A percentile compares a stretch with the other conserved stretches of the same genome.
phyloP scores from a whole-genome alignment of 1,140 invertebrate species.

The Leucophenga varia region DNA sequence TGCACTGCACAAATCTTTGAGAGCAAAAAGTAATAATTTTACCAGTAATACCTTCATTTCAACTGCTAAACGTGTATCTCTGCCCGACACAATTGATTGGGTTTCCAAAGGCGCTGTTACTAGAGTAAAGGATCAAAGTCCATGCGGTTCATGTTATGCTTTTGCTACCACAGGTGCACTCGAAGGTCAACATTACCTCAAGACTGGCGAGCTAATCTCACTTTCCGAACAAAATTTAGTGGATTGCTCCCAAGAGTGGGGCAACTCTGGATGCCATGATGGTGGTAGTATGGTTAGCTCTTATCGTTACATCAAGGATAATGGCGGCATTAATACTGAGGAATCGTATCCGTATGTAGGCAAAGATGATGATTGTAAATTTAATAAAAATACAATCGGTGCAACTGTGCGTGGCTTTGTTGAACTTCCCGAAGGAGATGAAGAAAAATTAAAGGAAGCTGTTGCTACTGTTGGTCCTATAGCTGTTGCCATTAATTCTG shows the following conservation, averaged over 20 bases:
- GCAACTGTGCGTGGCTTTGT: no score
- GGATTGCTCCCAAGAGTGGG: conserved; percentile 76
- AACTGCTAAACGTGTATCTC: not conserved
- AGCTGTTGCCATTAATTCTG: conserved; percentile 38
- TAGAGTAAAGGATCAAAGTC: conserved; percentile 81
- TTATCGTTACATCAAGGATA: no score
- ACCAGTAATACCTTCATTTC: not conserved
- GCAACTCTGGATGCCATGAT: no score
- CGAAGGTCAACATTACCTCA: conserved; percentile 70
- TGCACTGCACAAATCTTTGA: conserved; percentile 83
- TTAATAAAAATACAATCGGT: no score
- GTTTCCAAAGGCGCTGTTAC: conserved; percentile 78
- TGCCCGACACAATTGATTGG: conserved; percentile 9
- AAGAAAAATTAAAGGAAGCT: no score
- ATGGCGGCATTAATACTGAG: no score
- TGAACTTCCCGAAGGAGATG: no score
- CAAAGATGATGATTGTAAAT: no score
- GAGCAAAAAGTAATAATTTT: not conserved
- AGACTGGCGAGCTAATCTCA: conserved; percentile 67
- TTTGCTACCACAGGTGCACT: conserved; percentile 84
- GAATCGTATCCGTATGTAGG: no score
- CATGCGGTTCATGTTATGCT: conserved; percentile 91
- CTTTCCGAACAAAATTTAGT: conserved; percentile 89
- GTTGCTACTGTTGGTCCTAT: conserved; percentile 77
- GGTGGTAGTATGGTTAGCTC: no score